These are phyloP conservation scores for Ceyx margarethae DNA, from an alignment of 2,113 vertebrate genomes.

Conservation along the genomic window DNA sequence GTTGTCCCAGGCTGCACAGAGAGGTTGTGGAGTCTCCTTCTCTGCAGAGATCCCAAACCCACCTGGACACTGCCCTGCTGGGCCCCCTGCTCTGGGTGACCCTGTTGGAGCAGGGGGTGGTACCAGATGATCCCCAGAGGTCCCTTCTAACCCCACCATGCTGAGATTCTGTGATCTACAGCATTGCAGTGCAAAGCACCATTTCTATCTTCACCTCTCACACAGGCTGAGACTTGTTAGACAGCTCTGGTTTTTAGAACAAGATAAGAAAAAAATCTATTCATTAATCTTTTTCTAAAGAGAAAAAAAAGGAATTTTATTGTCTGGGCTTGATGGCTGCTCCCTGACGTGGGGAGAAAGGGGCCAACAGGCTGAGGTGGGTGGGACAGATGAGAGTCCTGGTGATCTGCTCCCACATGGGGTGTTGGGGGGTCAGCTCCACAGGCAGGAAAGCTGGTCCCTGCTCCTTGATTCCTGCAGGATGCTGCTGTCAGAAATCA, in stretches of 20 bases:
- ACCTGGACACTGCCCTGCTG: no score
- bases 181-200: rapidly evolving
- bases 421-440: neutral
- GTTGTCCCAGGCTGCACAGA: no score
- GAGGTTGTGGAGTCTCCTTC: no score
- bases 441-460: neutral
- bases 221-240: neutral
- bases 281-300: neutral
- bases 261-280: neutral
- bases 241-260: neutral
- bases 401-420: neutral
- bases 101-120: no score
- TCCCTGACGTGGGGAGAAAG: neutral
- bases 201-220: neutral
- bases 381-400: neutral
- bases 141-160: neutral
- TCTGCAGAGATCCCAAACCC: no score
- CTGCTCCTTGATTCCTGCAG: neutral
- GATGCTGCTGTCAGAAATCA: neutral
- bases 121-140: neutral
- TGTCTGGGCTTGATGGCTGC: neutral
- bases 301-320: neutral
- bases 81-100: no score
- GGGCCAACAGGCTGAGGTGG: neutral
- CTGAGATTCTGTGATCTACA: neutral